Conservation (phyloP, 2,888 invertebrate species). For the Yponomeuta evonymella region DNA sequence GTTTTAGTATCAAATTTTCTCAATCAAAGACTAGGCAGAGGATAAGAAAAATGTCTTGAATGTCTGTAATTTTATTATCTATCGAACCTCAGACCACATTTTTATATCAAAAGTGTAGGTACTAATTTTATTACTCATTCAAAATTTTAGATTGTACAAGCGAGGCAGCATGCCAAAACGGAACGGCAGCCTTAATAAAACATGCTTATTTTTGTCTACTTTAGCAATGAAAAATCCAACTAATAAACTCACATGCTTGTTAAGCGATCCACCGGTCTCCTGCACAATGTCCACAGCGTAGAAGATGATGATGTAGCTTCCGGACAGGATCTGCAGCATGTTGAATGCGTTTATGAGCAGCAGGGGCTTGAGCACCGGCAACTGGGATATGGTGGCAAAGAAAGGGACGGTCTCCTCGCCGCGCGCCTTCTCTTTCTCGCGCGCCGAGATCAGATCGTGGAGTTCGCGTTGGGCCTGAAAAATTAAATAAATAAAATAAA, state of each 20-base stretch:
- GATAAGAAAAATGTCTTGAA: no score
- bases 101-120: no score
- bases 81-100: no score
- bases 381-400: constrained; percentile 68
- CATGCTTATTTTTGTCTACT: no score
- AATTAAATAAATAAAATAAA: constrained; percentile 8
- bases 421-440: constrained; percentile 74
- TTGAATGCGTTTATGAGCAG: constrained; percentile 84
- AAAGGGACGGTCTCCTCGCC: constrained; percentile 68
- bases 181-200: no score
- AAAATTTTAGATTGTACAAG: no score
- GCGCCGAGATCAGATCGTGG: constrained; percentile 76
- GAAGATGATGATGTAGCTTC: constrained; percentile 86
- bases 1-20: no score
- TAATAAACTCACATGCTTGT: constrained; percentile 47
- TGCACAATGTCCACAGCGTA: constrained; percentile 85
- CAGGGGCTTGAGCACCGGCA: constrained; percentile 82
- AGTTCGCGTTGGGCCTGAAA: constrained; percentile 78
- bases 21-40: no score
- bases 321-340: constrained; percentile 82
- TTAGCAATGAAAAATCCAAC: no score
- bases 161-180: no score
- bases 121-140: no score
- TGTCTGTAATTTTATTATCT: no score
- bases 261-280: constrained; percentile 69